phyloP scores from a whole-genome alignment of 1,140 invertebrate genomes.

The Drosophila arawakana region DNA sequence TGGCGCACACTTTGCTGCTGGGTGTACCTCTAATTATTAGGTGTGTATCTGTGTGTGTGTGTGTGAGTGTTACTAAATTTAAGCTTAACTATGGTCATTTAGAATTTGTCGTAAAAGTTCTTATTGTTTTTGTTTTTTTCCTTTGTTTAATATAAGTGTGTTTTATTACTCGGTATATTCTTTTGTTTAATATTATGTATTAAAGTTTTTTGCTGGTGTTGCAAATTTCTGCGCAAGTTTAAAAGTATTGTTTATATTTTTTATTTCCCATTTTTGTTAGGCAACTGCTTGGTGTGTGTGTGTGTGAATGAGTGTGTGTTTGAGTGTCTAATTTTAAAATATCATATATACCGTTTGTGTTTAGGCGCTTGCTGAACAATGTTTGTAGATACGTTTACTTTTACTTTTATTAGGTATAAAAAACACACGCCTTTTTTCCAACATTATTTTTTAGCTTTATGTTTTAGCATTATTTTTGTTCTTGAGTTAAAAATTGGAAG shows the following conservation, averaged over 20 bases:
- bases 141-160: constrained; percentile 37
- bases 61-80: constrained; percentile 67
- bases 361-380: constrained; percentile 80
- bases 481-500: constrained; percentile 77
- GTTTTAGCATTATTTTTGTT: constrained; percentile 35
- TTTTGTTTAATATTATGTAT: constrained; percentile 72
- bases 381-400: constrained; percentile 72
- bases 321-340: constrained; percentile 42
- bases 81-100: constrained; percentile 82
- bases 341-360: constrained; percentile 45
- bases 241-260: constrained; percentile 45
- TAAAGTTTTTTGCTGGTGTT: constrained; percentile 78
- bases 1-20: constrained; percentile 72
- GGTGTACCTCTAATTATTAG: constrained; percentile 57
- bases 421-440: constrained; percentile 57
- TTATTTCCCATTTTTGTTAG: constrained; percentile 37
- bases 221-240: constrained; percentile 78
- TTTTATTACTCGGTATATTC: constrained; percentile 25
- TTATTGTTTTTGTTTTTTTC: constrained; percentile 40
- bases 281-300: constrained; percentile 75
- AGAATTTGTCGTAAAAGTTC: constrained; percentile 77
- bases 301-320: constrained; percentile 59
- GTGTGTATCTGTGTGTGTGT: constrained; percentile 56
- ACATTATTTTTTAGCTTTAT: constrained; percentile 23
- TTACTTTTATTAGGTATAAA: constrained; percentile 1